Percentiles rank a stretch among this genome's conserved stretches.
These are phyloP conservation scores for Agrypnus murinus DNA, from an alignment of 2,888 invertebrate genomes.

Conservation along the genomic window DNA sequence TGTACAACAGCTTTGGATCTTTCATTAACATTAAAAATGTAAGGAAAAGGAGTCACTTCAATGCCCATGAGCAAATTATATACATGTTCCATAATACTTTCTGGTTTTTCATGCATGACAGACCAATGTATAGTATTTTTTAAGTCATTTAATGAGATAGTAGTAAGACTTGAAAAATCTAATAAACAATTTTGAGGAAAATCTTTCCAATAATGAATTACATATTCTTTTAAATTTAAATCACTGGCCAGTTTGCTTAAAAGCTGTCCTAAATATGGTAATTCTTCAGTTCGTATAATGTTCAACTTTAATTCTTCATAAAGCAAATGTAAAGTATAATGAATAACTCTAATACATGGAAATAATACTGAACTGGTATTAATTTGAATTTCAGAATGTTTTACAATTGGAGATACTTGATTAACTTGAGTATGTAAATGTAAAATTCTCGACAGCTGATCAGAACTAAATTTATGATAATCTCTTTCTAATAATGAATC, in stretches of 20 bases:
- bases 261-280: constrained; percentile 81
- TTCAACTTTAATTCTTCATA: constrained; percentile 95
- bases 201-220: constrained; percentile 89
- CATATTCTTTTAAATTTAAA: constrained; percentile 81
- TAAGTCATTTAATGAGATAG: constrained; percentile 74
- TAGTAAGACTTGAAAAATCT: constrained; percentile 58
- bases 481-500: constrained; percentile 71
- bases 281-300: constrained; percentile 78
- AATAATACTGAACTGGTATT: constrained; percentile 82
- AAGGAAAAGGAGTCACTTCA: constrained; percentile 79
- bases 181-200: constrained; percentile 79
- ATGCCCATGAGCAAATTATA: constrained; percentile 77
- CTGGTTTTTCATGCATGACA: constrained; percentile 78
- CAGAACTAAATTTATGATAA: constrained; percentile 67
- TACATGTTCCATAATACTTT: constrained; percentile 83
- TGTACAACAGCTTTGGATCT: constrained; percentile 84
- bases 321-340: constrained; percentile 88
- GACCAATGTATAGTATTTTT: constrained; percentile 77
- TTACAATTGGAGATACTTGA: constrained; percentile 56
- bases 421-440: constrained; percentile 50
- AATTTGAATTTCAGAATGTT: constrained; percentile 71
- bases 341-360: constrained; percentile 81
- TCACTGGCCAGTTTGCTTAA: constrained; percentile 86
- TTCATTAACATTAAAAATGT: constrained; percentile 82
- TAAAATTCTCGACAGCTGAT: constrained; percentile 71